phyloP scores from a whole-genome alignment of 2,113 vertebrate genomes.

The Nestor notabilis region DNA sequence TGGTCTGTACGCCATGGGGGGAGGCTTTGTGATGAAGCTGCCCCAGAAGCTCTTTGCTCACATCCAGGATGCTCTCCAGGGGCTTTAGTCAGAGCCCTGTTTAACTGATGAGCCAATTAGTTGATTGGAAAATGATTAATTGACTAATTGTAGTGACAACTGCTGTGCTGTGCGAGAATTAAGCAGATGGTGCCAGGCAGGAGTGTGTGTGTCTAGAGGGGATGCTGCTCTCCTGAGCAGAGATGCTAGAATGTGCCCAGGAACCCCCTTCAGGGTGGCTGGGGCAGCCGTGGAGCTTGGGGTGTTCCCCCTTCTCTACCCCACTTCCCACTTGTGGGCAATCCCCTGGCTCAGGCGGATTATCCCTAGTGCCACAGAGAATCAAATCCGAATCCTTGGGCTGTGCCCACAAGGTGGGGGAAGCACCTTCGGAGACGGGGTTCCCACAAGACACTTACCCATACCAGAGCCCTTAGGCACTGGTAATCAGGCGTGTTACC shows the following conservation, averaged over 20 bases:
- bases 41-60: not conserved
- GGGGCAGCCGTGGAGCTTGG: not conserved
- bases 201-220: not conserved
- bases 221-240: not conserved
- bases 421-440: not conserved
- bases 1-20: not conserved
- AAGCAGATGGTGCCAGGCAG: not conserved
- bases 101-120: conserved; percentile 66
- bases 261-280: not conserved
- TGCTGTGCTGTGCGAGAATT: not conserved
- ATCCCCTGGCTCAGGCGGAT: conserved; percentile 25
- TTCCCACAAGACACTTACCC: not conserved
- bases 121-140: conserved; percentile 61
- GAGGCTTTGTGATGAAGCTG: not conserved
- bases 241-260: not conserved
- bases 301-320: not conserved
- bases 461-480: rapidly evolving
- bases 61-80: conserved; percentile 1
- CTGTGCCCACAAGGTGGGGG: not conserved
- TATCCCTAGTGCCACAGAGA: conserved; percentile 32
- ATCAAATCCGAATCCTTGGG: conserved; percentile 27
- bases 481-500: not conserved
- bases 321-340: conserved; percentile 27
- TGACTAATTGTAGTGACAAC: conserved; percentile 35
- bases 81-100: conserved; percentile 26